Evolutionary conservation across 2,888 invertebrate species (phyloP).

Genomic region (Mesorhabditis spiculigera): DNA sequence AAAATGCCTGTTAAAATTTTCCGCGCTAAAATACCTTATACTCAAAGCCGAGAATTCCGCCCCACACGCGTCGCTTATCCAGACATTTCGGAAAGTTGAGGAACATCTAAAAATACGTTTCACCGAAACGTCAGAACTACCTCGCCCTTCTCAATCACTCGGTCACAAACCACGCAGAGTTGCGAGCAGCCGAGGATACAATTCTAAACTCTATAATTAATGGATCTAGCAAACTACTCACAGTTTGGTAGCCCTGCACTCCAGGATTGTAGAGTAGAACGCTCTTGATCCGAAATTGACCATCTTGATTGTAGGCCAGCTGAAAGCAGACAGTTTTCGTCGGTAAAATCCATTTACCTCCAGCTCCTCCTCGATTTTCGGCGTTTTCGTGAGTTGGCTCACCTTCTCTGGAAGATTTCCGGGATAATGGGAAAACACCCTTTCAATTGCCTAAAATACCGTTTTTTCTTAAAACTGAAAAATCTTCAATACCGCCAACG

Average conservation of each 20-base stretch:
- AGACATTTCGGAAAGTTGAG: conserved; percentile 42
- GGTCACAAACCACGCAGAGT: conserved; percentile 33
- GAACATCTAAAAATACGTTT: conserved; percentile 22
- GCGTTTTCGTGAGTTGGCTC: too few species aligned
- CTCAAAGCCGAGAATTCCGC: conserved; percentile 39
- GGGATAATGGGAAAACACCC: too few species aligned
- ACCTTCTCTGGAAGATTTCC: too few species aligned
- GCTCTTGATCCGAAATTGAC: not conserved
- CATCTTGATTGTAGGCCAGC: not conserved
- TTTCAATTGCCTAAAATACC: too few species aligned
- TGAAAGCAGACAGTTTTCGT: not conserved
- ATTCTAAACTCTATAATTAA: not conserved
- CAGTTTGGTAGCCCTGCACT: not conserved
- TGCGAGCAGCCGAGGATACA: not conserved
- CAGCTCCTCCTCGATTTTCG: too few species aligned
- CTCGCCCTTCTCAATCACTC: conserved; percentile 29
- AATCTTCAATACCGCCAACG: too few species aligned
- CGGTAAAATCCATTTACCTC: too few species aligned
- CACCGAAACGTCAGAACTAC: not conserved
- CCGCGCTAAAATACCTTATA: conserved; percentile 22
- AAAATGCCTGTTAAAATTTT: conserved; percentile 5
- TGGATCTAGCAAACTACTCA: too few species aligned
- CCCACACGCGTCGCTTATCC: conserved; percentile 41
- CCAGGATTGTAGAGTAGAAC: not conserved
- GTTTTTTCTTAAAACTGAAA: too few species aligned